Evolutionary conservation across 2,797 vertebrate genomes (phyloP), one percentile per base, ranked within the genome.

Genomic region (Gymnoscopelus microlampas): DNA sequence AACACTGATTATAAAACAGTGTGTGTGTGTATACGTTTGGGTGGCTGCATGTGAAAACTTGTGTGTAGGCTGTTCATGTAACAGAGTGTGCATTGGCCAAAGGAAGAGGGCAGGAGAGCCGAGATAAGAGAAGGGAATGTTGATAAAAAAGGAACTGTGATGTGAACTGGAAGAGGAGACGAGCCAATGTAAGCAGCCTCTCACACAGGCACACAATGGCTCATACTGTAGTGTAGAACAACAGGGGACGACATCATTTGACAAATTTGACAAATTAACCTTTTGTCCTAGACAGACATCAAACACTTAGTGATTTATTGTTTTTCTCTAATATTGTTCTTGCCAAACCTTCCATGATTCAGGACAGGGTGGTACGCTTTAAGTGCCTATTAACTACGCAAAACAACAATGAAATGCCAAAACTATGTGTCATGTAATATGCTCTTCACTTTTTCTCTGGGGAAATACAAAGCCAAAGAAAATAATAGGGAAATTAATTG

Each of bases 1-100:
- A 88, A 89, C 70, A 19, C 70, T 89, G 74, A 91, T 90, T 90
- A 77, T 63, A 74, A 78, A 70, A 70, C 76, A 68, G 53, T 73
- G 39, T 63, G 63, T 58, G 59, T 64, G 10, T 44, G 19, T 26
- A n/a, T 48, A 66, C 71, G 69, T 78, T 44, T 53, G 39, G 32
- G 11, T 19, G 1, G 0, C 53, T 63, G 24, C 70, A 68, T 66
- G 12, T 4, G 8, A 70, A 58, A 61, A 48, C 7, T 59, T 81
- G 15, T 53, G 26, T 57, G 51, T 75, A 48, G 15, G 10, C 47
- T 10, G 60, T 77, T 84, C 67, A 58, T 60, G 55, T 51, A 81
- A 80, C 53, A 44, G 19, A 58, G 49, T 61, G 59, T 74, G 61
- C 44, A 26, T 35, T 59, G 53, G 68, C 64, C 67, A 79, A 54